Evolutionary conservation across 2,113 vertebrate genomes (phyloP).

Genomic region (Myotis davidii): DNA sequence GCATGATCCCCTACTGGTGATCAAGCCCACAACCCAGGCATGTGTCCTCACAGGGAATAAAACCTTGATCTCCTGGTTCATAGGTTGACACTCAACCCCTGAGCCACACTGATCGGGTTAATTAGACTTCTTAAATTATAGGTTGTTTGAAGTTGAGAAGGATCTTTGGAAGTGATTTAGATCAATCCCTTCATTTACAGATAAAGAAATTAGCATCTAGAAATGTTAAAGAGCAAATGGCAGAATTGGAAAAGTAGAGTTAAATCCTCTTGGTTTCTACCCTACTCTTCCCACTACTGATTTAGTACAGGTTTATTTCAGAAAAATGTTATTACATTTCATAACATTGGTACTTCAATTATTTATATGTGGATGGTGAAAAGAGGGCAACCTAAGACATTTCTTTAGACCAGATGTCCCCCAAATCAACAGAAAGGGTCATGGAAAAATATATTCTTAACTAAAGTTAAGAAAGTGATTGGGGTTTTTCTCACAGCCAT

Average conservation of each 20-base stretch:
- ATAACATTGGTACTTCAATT: background rate
- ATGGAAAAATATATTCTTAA: background rate
- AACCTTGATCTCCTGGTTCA: no score
- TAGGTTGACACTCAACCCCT: no score
- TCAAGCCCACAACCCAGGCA: no score
- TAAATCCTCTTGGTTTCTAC: background rate
- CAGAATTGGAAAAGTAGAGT: slow-evolving; percentile 8
- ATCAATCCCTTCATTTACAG: background rate
- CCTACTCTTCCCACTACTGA: background rate
- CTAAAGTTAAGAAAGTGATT: background rate
- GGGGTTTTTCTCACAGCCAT: background rate
- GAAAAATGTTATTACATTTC: slow-evolving; percentile 14
- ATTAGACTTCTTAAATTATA: background rate
- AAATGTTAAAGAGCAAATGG: background rate
- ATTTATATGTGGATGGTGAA: background rate
- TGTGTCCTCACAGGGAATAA: no score
- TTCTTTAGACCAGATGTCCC: background rate
- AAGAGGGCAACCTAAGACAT: background rate
- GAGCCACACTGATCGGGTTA: background rate
- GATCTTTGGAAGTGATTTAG: background rate
- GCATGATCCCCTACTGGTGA: no score
- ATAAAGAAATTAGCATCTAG: slow-evolving; percentile 30
- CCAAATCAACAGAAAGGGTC: background rate
- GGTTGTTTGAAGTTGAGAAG: background rate
- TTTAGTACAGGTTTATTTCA: slow-evolving; percentile 22